Evolutionary conservation across 2,888 invertebrate species (phyloP).

Genomic region (Marasmarcha lunaedactyla): DNA sequence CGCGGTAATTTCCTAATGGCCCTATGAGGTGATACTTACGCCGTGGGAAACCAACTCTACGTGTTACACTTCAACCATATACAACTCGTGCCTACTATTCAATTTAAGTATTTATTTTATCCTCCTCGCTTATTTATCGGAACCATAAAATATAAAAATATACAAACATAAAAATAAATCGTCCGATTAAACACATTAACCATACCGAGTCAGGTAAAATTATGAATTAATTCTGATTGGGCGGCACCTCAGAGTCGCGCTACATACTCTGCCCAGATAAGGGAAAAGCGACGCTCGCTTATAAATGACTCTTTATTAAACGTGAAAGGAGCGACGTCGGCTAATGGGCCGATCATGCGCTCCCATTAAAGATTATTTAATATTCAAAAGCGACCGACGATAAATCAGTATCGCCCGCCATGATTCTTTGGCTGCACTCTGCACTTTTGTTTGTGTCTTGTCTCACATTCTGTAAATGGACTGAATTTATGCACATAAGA

Average conservation of each 20-base stretch:
- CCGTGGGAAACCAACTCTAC: constrained; percentile 43
- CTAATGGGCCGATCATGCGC: constrained; percentile 71
- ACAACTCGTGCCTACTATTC: too few species aligned
- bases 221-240: constrained; percentile 66
- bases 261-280: constrained; percentile 65
- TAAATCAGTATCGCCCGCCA: constrained; percentile 66
- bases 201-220: constrained; percentile 55
- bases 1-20: constrained; percentile 49
- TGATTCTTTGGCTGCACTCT: constrained; percentile 58
- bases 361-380: constrained; percentile 71
- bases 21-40: constrained; percentile 47
- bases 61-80: constrained; percentile 20
- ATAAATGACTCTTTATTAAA: constrained; percentile 72
- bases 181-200: neutral
- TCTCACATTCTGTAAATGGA: constrained; percentile 34
- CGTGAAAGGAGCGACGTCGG: constrained; percentile 67
- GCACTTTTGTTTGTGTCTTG: constrained; percentile 52
- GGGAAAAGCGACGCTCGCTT: constrained; percentile 65
- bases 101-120: too few species aligned
- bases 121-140: neutral
- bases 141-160: neutral
- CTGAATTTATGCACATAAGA: constrained; percentile 12
- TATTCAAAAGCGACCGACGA: constrained; percentile 67
- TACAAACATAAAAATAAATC: neutral
- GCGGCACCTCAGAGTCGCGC: constrained; percentile 65